These are phyloP conservation scores for Drosophila sucinea DNA, from an alignment of 1,140 invertebrate species.

Conservation along the genomic window DNA sequence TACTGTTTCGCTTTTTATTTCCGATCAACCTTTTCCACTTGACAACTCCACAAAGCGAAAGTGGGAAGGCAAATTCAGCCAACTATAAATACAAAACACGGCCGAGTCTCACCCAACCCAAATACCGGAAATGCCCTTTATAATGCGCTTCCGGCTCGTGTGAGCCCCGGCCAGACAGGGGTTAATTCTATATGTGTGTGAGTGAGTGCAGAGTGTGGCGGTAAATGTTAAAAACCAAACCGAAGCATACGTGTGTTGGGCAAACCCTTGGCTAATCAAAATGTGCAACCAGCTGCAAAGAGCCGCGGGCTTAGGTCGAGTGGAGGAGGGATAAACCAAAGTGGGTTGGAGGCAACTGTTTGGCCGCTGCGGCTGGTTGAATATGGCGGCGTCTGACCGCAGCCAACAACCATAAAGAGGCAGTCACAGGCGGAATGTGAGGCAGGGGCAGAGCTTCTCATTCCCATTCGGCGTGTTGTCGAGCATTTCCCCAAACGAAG, in stretches of 20 bases:
- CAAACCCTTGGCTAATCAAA: slow-evolving; percentile 70
- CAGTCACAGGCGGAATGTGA: not conserved
- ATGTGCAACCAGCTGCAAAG: slow-evolving; percentile 73
- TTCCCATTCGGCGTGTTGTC: not conserved
- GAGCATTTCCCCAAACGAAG: not conserved
- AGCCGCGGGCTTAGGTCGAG: slow-evolving; percentile 14
- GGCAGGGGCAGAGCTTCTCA: slow-evolving; percentile 6
- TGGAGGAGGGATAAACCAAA: not conserved
- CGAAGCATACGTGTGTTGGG: slow-evolving; percentile 28
- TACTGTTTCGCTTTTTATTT: slow-evolving; percentile 3
- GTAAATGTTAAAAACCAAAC: slow-evolving; percentile 64
- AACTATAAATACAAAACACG: slow-evolving; percentile 56
- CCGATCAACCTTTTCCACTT: slow-evolving; percentile 53
- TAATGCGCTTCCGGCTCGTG: slow-evolving; percentile 77
- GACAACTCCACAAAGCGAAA: slow-evolving; percentile 41
- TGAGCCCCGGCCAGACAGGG: slow-evolving; percentile 53
- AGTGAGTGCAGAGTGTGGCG: slow-evolving; percentile 37
- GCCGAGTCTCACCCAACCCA: slow-evolving; percentile 41
- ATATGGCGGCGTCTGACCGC: slow-evolving; percentile 23
- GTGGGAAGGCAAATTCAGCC: slow-evolving; percentile 37
- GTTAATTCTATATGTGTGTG: slow-evolving; percentile 9
- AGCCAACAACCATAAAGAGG: slow-evolving; percentile 33
- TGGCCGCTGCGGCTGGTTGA: slow-evolving; percentile 10
- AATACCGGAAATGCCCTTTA: slow-evolving; percentile 79
- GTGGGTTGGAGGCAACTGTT: not conserved